Conservation (phyloP, 2,888 invertebrate genomes). For the Ommatoiulus sabulosus region DNA sequence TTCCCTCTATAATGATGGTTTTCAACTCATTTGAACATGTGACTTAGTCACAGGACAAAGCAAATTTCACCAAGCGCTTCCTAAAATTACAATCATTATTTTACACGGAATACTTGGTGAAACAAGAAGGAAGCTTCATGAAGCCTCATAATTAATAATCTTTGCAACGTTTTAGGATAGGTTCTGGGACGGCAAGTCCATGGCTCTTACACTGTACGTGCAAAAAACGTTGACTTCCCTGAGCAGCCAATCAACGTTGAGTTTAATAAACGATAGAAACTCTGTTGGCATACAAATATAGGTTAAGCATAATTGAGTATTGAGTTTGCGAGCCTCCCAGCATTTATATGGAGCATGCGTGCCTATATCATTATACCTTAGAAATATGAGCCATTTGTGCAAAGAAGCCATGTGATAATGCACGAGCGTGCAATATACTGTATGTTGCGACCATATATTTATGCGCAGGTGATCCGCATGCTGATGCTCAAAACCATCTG, state of each 20-base stretch:
- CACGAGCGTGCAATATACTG: neutral
- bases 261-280: neutral
- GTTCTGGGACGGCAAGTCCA: too few relatives aligned
- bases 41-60: too few relatives aligned
- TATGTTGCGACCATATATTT: neutral
- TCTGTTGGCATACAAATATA: neutral
- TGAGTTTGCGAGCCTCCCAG: neutral
- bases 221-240: too few relatives aligned
- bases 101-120: too few relatives aligned
- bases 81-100: too few relatives aligned
- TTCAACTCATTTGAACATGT: too few relatives aligned
- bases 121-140: too few relatives aligned
- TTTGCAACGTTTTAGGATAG: too few relatives aligned
- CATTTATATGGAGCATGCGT: neutral
- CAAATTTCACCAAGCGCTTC: too few relatives aligned
- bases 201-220: too few relatives aligned
- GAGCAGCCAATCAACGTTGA: neutral
- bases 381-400: neutral
- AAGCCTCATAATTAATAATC: too few relatives aligned
- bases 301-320: neutral
- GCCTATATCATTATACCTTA: neutral
- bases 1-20: too few relatives aligned
- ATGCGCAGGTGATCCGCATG: slow-evolving; percentile 13
- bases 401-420: slow-evolving; percentile 24
- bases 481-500: neutral